Percentiles rank a stretch among this genome's conserved stretches.
These are phyloP conservation scores for Hypsopygia costalis DNA, from an alignment of 2,888 invertebrate species.

Conservation along the genomic window DNA sequence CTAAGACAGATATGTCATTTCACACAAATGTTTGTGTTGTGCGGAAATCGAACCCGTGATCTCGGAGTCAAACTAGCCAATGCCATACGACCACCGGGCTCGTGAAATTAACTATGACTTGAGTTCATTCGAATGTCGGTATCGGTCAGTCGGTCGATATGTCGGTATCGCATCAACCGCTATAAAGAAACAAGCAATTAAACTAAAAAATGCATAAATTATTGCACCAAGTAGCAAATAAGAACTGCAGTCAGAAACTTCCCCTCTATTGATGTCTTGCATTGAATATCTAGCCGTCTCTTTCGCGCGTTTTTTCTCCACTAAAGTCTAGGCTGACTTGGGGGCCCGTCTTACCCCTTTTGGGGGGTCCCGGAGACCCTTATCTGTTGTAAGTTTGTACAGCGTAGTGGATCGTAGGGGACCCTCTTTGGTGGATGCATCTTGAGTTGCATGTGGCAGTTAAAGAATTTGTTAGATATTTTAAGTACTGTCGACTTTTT, in stretches of 20 bases:
- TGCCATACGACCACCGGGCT: no score
- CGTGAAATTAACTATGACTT: no score
- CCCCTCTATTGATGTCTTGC: slow-evolving; percentile 15
- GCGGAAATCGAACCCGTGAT: no score
- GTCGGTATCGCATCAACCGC: no score
- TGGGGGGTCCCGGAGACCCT: slow-evolving; percentile 76
- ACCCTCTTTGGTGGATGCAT: slow-evolving; percentile 70
- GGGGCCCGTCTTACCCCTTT: slow-evolving; percentile 76
- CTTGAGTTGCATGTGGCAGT: slow-evolving; percentile 65
- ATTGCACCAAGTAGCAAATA: no score
- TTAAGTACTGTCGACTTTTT: slow-evolving; percentile 4
- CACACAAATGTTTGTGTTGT: no score
- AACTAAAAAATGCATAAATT: no score
- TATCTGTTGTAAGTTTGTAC: slow-evolving; percentile 79
- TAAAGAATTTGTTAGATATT: slow-evolving; percentile 23
- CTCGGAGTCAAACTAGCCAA: no score
- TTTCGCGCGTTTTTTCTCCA: slow-evolving; percentile 63
- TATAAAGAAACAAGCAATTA: no score
- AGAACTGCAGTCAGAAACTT: neutral
- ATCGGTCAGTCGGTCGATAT: no score
- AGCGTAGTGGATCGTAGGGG: slow-evolving; percentile 76
- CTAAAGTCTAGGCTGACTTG: slow-evolving; percentile 70
- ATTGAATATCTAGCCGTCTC: slow-evolving; percentile 41
- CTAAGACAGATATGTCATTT: no score
- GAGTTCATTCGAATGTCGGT: no score